These are phyloP conservation scores for Reticulitermes lucifugus DNA, from an alignment of 2,888 invertebrate species.

Conservation along the genomic window DNA sequence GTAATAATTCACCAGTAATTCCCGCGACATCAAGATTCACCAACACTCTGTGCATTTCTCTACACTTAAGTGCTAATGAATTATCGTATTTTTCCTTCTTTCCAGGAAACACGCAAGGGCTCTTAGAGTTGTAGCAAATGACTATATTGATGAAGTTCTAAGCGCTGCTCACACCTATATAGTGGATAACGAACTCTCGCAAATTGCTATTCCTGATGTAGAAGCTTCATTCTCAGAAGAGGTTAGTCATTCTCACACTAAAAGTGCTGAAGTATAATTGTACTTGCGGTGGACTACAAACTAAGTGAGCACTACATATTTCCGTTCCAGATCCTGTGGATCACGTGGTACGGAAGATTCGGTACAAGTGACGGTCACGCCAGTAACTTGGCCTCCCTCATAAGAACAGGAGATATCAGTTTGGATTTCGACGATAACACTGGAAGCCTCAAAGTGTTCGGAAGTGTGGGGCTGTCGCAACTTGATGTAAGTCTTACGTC, in stretches of 20 bases:
- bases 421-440: background rate
- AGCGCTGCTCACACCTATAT: background rate
- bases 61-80: no score
- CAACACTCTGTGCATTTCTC: no score
- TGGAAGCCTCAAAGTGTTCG: slow-evolving; percentile 24
- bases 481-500: background rate
- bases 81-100: background rate
- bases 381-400: slow-evolving; percentile 13
- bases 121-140: slow-evolving; percentile 24
- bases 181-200: background rate
- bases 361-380: background rate
- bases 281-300: no score
- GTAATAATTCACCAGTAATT: no score
- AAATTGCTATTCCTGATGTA: slow-evolving; percentile 12
- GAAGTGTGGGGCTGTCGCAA: slow-evolving; percentile 2
- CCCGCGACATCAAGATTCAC: no score
- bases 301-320: no score
- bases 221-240: slow-evolving; percentile 25
- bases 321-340: background rate
- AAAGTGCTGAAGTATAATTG: no score
- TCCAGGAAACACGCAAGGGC: slow-evolving; percentile 14
- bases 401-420: slow-evolving; percentile 30
- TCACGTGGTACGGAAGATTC: slow-evolving; percentile 43
- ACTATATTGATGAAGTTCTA: slow-evolving; percentile 35
- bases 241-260: background rate